Evolutionary conservation across 92 coral and sea anemone genomes (phyloP).

Genomic region (Muricea muricata): DNA sequence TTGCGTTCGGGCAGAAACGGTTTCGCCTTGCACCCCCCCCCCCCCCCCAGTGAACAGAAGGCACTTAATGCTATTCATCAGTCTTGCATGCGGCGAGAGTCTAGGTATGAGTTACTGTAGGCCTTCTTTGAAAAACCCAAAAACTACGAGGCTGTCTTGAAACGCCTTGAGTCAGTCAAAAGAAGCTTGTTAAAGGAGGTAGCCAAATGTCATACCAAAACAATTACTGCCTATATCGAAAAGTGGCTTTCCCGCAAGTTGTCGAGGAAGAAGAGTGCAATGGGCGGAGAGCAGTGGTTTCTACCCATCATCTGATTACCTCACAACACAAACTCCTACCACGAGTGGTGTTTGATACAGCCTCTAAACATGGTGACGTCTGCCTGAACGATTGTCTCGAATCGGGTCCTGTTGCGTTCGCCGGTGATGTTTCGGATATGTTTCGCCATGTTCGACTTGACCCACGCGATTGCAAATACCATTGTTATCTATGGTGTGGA

Average conservation of each 20-base stretch:
- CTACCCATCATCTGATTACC: constrained; percentile 60
- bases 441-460: constrained; percentile 35
- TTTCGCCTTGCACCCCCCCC: background rate
- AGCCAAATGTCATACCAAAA: constrained; percentile 24
- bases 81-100: background rate
- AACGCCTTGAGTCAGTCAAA: constrained; percentile 44
- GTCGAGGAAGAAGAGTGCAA: constrained; percentile 7
- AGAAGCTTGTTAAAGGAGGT: constrained; percentile 25
- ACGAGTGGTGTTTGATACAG: constrained; percentile 51
- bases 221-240: constrained; percentile 21
- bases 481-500: constrained; percentile 38
- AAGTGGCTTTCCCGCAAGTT: constrained; percentile 31
- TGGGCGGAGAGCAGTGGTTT: constrained; percentile 30
- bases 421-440: constrained; percentile 49
- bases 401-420: constrained; percentile 41
- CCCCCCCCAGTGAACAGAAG: too few species aligned
- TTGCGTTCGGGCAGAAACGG: background rate
- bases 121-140: constrained; percentile 41
- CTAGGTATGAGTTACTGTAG: constrained; percentile 19
- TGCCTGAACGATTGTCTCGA: constrained; percentile 50
- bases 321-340: constrained; percentile 57
- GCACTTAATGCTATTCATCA: background rate
- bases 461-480: constrained; percentile 17
- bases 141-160: constrained; percentile 42
- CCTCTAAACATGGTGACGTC: constrained; percentile 45